Base-by-base conservation (phyloP, 1,140 invertebrate species). In the Calliphora vicina region DNA sequence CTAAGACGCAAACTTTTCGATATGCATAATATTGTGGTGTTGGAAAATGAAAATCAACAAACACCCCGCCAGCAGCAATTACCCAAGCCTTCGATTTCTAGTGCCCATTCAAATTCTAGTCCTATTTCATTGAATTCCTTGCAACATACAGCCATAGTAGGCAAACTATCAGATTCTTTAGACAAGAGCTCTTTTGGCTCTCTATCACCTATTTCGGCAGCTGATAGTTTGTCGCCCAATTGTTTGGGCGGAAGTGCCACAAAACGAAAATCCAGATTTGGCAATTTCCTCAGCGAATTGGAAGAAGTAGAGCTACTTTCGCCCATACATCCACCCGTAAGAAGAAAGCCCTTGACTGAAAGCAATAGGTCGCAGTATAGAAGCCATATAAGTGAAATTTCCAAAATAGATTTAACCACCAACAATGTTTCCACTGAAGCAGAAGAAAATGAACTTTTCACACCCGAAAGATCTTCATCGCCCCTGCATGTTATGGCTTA, bases 1-100 rank as follows among this genome's bases (percentile, higher is more conserved):
- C 85, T 90, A 85, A 82, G 89, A 5, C 85, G 89, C 10, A 90
- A 90, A 82, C 84, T 90, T 4, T 90, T 90, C 15, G 88, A 89
- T 80, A 80, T 87, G 80, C 85, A 88, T 25, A 87, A 88, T 42
- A 83, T 90, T 6, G 83, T 88, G 29, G 85, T 88, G 20, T 81
- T 88, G 27, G 87, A 86, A 13, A 80, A 74, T 2, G 88, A 88
- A 13, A 67, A 85, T 12, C 84, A 87, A n/a, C 8, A 15, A 80
- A 81, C 25, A 82, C 42, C 20, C 15, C 71, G 8, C 45, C 76
- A 13, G 9, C 27, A 72, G 45, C 43, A 42, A 29, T 15, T 6
- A 15, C 12, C 17, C 17, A 50, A 50, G 15, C n/a, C 6, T 23
- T 2, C 20, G 45, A 35, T 15, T 61, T 35, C 27, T 43, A 80